phyloP scores from a whole-genome alignment of 2,113 vertebrate genomes.

The Lepidothrix coronata region DNA sequence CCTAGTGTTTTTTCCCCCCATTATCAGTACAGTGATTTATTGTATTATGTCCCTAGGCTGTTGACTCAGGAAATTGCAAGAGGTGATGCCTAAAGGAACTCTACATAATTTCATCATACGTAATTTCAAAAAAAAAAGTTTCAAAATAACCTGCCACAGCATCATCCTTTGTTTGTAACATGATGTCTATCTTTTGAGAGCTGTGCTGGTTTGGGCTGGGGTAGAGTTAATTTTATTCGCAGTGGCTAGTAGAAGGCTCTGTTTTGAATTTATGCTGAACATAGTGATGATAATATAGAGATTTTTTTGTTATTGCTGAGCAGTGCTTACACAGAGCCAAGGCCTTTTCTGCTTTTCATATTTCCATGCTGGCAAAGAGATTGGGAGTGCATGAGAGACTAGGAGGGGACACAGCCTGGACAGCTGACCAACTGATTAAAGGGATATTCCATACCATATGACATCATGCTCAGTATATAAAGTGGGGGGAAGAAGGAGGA shows the following conservation, averaged over 20 bases:
- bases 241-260: neutral
- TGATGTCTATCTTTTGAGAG: neutral
- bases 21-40: neutral
- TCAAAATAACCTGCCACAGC: neutral
- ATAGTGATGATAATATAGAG: neutral
- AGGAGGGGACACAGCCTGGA: neutral
- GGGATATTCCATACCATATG: neutral
- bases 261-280: neutral
- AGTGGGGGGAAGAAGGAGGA: neutral
- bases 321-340: neutral
- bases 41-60: neutral
- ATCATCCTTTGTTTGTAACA: neutral
- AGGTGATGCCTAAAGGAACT: neutral
- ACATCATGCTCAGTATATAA: neutral
- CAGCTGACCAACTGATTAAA: neutral
- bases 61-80: constrained; percentile 10
- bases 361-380: accelerated
- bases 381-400: accelerated
- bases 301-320: neutral
- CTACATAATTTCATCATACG: neutral
- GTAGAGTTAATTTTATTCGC: neutral
- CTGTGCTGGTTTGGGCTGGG: neutral
- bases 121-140: neutral
- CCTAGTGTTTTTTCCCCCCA: neutral
- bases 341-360: neutral